Conservation (phyloP, 1,140 invertebrate genomes). For the Drosophila watanabei region DNA sequence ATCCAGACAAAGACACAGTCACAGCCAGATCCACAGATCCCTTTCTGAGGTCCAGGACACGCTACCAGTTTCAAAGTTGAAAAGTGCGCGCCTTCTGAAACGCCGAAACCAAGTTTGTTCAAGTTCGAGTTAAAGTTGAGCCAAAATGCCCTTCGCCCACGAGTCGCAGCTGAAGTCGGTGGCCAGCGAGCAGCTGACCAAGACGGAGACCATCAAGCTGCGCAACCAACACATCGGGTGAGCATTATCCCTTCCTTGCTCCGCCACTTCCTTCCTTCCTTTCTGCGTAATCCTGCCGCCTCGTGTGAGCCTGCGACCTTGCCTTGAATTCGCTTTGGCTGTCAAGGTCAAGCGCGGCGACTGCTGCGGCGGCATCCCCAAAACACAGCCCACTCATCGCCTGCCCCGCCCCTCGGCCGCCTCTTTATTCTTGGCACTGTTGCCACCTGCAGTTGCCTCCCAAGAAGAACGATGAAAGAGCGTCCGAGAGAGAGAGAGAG, state of each 20-base stretch:
- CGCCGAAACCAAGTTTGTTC: background rate
- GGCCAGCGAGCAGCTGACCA: conserved; percentile 89
- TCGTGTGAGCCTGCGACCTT: conserved; percentile 54
- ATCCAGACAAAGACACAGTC: background rate
- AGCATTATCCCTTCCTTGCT: conserved; percentile 74
- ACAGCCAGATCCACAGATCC: background rate
- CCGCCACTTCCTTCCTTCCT: background rate
- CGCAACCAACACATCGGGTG: conserved; percentile 93
- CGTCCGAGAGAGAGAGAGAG: background rate
- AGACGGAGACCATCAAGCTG: conserved; percentile 91
- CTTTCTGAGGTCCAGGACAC: conserved; percentile 1
- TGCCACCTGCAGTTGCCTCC: conserved; percentile 40
- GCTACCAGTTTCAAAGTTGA: conserved; percentile 10
- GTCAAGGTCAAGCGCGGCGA: conserved; percentile 63
- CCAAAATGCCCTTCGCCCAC: conserved; percentile 75
- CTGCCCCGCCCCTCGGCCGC: background rate
- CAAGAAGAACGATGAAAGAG: background rate
- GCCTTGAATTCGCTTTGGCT: conserved; percentile 54
- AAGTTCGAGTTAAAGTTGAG: conserved; percentile 1
- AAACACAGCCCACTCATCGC: conserved; percentile 60
- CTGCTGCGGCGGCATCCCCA: conserved; percentile 57
- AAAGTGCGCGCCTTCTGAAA: conserved; percentile 44
- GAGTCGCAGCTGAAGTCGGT: conserved; percentile 77
- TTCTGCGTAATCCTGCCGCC: conserved; percentile 9
- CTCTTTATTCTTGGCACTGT: conserved; percentile 31